These are phyloP conservation scores for Ctenodactylus gundi DNA, from an alignment of 2,113 vertebrate species.

Conservation along the genomic window DNA sequence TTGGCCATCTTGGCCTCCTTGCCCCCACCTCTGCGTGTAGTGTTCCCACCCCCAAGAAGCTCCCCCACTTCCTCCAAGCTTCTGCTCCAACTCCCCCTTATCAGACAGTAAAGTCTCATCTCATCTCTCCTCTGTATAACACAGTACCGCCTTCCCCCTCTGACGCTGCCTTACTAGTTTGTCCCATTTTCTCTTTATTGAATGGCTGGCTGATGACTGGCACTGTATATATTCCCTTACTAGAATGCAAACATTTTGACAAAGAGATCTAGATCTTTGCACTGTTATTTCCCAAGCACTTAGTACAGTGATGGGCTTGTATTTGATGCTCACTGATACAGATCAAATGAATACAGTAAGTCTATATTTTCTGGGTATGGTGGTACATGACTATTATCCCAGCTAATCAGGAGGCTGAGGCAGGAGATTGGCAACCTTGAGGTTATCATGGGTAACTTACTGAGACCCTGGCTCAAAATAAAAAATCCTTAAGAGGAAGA, in stretches of 20 bases:
- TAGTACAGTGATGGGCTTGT: neutral
- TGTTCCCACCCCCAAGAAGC: too few species aligned
- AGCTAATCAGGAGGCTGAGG: neutral
- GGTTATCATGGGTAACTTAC: neutral
- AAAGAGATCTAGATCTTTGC: neutral
- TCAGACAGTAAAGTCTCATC: neutral
- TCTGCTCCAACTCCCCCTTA: neutral
- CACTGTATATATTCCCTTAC: neutral
- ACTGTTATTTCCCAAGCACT: neutral
- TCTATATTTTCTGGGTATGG: neutral
- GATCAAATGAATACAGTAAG: neutral
- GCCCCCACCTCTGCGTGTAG: neutral
- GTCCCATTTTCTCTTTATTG: neutral
- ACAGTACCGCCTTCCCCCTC: neutral
- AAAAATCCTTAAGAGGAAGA: neutral
- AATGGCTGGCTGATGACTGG: neutral
- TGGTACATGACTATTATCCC: neutral
- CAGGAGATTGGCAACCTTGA: neutral
- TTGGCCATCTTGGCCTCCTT: neutral
- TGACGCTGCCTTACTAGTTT: neutral
- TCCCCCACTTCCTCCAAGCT: neutral
- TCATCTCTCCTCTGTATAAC: neutral
- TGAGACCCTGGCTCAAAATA: neutral
- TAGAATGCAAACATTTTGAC: neutral
- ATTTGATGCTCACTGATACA: neutral